Conservation (phyloP, 2,113 vertebrate species). For the Cryptotis parvus region DNA sequence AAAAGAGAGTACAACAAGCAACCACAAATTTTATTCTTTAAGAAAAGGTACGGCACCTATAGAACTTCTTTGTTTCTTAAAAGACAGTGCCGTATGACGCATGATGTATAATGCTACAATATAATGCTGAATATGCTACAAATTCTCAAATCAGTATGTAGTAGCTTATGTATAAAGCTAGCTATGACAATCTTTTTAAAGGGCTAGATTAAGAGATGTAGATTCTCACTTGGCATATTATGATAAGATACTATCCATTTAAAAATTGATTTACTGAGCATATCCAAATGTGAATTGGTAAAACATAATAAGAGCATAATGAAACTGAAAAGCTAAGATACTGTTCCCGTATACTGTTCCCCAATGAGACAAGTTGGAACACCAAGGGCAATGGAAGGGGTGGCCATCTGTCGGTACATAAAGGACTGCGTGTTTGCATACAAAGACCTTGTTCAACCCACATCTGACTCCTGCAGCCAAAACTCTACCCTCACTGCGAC, state of each 20-base stretch:
- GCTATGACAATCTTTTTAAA: constrained; percentile 22
- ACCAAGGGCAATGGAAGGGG: constrained; percentile 31
- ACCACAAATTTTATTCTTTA: constrained; percentile 42
- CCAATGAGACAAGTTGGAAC: constrained; percentile 69
- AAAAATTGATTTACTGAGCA: constrained; percentile 45
- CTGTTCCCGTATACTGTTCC: not conserved
- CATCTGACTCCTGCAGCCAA: constrained; percentile 70
- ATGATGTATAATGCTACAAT: too few relatives aligned
- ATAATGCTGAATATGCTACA: too few relatives aligned
- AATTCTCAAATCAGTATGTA: not conserved
- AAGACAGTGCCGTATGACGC: constrained; percentile 29
- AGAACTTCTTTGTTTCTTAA: constrained; percentile 42
- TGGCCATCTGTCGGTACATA: constrained; percentile 72
- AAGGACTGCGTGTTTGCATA: constrained; percentile 75
- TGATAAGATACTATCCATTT: constrained; percentile 41
- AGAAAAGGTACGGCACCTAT: not conserved
- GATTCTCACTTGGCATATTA: not conserved
- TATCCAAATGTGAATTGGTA: constrained; percentile 37
- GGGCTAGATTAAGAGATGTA: constrained; percentile 19
- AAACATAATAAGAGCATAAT: constrained; percentile 65
- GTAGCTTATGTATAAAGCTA: constrained; percentile 36
- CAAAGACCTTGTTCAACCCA: constrained; percentile 76
- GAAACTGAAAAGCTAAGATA: constrained; percentile 53
- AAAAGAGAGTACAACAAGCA: not conserved
- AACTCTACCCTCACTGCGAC: constrained; percentile 58